phyloP scores from a whole-genome alignment of 2,113 vertebrate species.

The Meriones unguiculatus region DNA sequence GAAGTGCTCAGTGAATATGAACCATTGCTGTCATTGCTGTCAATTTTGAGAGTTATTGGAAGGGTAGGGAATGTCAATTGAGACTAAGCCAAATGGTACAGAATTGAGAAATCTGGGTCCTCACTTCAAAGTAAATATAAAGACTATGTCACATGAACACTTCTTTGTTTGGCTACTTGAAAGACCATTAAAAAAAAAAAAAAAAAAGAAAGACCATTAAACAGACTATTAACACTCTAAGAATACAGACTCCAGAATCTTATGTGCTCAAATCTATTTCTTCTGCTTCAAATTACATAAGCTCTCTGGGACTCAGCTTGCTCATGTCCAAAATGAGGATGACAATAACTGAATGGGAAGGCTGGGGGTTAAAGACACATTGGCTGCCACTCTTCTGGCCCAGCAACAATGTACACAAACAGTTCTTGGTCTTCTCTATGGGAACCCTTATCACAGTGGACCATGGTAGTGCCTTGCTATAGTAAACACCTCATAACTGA shows the following conservation, averaged over 20 bases:
- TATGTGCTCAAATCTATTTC: background rate
- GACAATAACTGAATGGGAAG: background rate
- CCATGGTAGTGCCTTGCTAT: accelerated
- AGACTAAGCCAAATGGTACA: background rate
- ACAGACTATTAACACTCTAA: background rate
- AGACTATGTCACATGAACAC: background rate
- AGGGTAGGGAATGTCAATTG: background rate
- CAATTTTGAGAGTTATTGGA: background rate
- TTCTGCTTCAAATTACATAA: background rate
- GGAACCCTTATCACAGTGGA: background rate
- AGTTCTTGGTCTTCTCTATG: background rate
- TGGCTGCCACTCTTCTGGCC: accelerated
- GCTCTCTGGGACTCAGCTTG: background rate
- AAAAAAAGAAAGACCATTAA: no score
- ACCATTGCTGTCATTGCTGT: background rate
- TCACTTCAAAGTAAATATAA: background rate
- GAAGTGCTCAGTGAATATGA: background rate
- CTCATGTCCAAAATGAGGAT: background rate
- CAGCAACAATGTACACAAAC: background rate
- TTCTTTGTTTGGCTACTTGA: background rate
- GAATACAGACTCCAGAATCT: background rate
- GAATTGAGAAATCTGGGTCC: background rate
- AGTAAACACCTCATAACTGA: background rate
- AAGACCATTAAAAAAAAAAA: no score
- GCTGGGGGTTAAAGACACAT: background rate